Evolutionary conservation across 2,888 invertebrate species (phyloP).

Genomic region (Megamerina dolium): DNA sequence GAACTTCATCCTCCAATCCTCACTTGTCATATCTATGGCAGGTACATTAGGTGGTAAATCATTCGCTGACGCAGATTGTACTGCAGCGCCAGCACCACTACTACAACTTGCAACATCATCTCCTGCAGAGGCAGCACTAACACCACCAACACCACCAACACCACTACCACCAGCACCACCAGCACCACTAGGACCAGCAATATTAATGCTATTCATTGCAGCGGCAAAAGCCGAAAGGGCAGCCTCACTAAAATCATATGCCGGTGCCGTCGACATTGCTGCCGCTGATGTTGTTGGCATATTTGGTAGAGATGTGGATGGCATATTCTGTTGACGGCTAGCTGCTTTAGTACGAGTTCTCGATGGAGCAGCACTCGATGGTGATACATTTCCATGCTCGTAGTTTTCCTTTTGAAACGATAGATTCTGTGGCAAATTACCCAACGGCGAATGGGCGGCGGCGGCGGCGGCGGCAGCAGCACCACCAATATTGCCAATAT

Average conservation of each 20-base stretch:
- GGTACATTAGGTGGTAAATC: conserved; percentile 32
- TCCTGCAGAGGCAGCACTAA: background rate
- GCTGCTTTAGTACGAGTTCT: background rate
- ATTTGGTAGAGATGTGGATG: too few relatives aligned
- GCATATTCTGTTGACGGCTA: background rate
- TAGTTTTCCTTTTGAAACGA: conserved; percentile 12
- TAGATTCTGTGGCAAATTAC: conserved; percentile 16
- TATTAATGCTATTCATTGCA: background rate
- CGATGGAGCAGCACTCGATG: background rate
- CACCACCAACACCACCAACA: background rate
- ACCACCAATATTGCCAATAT: conserved; percentile 15
- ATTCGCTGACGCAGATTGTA: conserved; percentile 25
- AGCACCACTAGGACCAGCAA: background rate
- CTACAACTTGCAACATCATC: conserved; percentile 4
- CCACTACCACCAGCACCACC: background rate
- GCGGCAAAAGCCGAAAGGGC: background rate
- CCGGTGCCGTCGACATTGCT: background rate
- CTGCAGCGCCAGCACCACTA: background rate
- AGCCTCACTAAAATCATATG: too few relatives aligned
- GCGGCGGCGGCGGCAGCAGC: conserved; percentile 19
- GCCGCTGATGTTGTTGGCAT: background rate
- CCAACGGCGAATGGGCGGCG: too few relatives aligned
- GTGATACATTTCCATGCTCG: conserved; percentile 11
- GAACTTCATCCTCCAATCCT: conserved; percentile 50
- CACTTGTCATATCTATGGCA: conserved; percentile 32